Base-by-base conservation (phyloP, 2,113 vertebrate genomes). In the Spizaetus ornatus region DNA sequence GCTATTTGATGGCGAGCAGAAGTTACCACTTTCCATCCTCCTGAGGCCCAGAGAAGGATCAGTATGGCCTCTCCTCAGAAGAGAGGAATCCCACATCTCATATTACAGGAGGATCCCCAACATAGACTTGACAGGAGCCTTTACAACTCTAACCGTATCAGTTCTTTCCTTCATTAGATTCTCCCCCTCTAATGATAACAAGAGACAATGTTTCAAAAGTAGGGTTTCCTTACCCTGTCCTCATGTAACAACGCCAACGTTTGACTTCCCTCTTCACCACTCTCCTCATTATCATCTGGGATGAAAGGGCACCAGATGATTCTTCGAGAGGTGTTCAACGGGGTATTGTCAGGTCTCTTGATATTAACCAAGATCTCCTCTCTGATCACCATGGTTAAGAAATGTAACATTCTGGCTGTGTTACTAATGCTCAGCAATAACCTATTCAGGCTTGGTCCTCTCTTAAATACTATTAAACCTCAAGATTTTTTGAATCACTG, bases 271-370 rank as follows among this genome's bases (percentile, higher is more conserved):
- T 99, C 99, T 31, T 99, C 99, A 17, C 97, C 96, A 47, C 97
- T 99, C 52, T 99, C 99, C 62, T 99, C 99, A 5, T 97, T 99
- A 70, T 99, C 99, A 26, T 99, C 99, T 0, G 98, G 98, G 94
- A 99, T 99, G 96, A 99, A 99, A 26, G 99, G 99, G 77, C 99
- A 99, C 99, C 99, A 99, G 94, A 99, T 99, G 96, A 99, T 99
- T 67, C 99, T 98, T 21, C 99, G 98, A 88, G 99, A 98, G 48
- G 98, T 99, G 96, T 99, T 99, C 90, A 99, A 95, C 0, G 98
- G 98, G 2, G 98, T 99, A 21, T 98, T 98, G 22, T 99, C 99
- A 48, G 99, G 99, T 38, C 99, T 97, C 55, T 97, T 98, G 89
- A 99, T 98, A 87, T 99, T 98, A 85, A 99, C 98, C 73, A 99